A percentile compares a stretch with the other conserved stretches of the same genome.
Conservation (phyloP, 1,140 invertebrate genomes). For the Homalodisca vitripennis region DNA sequence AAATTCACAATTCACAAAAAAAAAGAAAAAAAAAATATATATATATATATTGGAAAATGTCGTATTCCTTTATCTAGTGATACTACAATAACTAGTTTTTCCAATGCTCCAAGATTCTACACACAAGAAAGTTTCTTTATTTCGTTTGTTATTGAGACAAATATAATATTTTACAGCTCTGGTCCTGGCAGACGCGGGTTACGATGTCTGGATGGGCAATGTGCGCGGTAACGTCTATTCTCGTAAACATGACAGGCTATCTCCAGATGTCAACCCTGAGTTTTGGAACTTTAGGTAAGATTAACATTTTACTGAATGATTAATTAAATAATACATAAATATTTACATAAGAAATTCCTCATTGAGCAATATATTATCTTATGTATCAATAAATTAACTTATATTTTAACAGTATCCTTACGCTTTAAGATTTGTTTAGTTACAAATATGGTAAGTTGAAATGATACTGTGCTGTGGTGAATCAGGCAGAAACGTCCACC, state of each 20-base stretch:
- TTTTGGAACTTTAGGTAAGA: slow-evolving; percentile 59
- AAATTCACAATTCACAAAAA: no score
- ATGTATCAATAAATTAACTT: background rate
- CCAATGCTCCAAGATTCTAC: background rate
- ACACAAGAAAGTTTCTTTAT: background rate
- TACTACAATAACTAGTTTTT: background rate
- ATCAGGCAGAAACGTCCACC: no score
- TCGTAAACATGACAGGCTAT: slow-evolving; percentile 51
- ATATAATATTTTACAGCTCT: slow-evolving; percentile 49
- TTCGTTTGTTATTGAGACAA: background rate
- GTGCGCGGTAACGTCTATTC: slow-evolving; percentile 65
- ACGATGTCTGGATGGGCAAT: slow-evolving; percentile 73
- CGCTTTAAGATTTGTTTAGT: no score
- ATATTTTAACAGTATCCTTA: background rate
- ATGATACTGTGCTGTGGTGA: no score
- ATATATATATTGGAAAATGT: background rate
- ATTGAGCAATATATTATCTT: background rate
- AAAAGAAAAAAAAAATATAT: no score
- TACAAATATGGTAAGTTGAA: no score
- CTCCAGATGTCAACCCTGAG: slow-evolving; percentile 47
- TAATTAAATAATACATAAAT: background rate
- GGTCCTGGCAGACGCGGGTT: slow-evolving; percentile 59
- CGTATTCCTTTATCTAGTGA: background rate
- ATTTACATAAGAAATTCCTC: background rate
- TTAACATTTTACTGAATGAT: background rate